Conservation (phyloP, 2,888 invertebrate genomes). For the Tridacna crocea region DNA sequence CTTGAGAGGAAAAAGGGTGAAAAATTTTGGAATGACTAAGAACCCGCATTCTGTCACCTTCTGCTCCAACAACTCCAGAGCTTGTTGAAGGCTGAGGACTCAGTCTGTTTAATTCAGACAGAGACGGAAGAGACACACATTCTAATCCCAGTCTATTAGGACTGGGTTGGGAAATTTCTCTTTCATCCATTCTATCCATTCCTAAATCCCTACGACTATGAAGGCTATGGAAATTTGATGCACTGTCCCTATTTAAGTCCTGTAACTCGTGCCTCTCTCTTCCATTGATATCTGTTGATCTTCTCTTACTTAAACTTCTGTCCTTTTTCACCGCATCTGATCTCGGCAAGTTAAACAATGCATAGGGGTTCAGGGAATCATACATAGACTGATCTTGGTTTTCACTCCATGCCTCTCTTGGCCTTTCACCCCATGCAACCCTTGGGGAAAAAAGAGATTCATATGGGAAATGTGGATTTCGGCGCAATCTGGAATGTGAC, state of each 20-base stretch:
- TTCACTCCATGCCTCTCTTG: constrained; percentile 56
- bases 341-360: constrained; percentile 73
- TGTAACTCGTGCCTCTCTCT: not conserved
- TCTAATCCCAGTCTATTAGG: not conserved
- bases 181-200: not conserved
- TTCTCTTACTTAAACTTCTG: not conserved
- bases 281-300: not conserved
- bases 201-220: not conserved
- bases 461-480: constrained; percentile 56
- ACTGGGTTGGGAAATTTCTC: not conserved
- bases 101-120: not conserved
- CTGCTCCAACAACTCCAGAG: constrained; percentile 6
- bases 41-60: not conserved
- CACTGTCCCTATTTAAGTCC: not conserved
- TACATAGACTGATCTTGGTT: constrained; percentile 54
- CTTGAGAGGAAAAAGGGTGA: constrained; percentile 53
- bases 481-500: not conserved
- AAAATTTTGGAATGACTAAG: constrained; percentile 43
- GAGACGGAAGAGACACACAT: not conserved
- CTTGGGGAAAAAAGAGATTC: constrained; percentile 50
- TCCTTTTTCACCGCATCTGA: constrained; percentile 14
- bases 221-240: not conserved
- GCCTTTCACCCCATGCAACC: constrained; percentile 55
- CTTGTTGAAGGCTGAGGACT: constrained; percentile 48
- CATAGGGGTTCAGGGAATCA: constrained; percentile 73